A percentile compares a stretch with the other conserved stretches of the same genome.
phyloP scores from a whole-genome alignment of 2,797 vertebrate species.

The Pogoniulus pusillus region DNA sequence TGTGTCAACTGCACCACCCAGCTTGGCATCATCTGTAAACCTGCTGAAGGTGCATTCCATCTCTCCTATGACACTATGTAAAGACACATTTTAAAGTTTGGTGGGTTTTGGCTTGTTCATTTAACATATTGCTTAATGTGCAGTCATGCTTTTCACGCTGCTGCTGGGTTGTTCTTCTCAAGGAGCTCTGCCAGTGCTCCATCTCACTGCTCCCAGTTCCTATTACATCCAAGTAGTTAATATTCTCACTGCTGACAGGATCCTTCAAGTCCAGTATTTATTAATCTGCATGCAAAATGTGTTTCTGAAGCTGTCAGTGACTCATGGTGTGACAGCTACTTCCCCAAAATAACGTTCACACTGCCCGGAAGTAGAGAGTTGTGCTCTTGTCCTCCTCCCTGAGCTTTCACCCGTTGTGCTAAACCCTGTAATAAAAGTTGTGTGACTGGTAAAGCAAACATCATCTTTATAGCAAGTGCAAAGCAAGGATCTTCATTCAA shows the following conservation, averaged over 20 bases:
- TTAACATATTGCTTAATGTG: accelerated
- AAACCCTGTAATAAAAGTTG: too few relatives aligned
- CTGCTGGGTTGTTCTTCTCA: background rate
- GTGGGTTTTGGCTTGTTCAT: background rate
- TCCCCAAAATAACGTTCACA: background rate
- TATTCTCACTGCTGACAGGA: background rate
- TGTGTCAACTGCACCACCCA: too few relatives aligned
- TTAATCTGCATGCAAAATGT: background rate
- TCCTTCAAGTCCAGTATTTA: background rate
- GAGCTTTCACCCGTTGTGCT: too few relatives aligned
- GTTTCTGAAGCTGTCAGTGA: background rate
- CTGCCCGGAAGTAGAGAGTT: background rate
- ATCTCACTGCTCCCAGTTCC: accelerated
- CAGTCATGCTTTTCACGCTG: accelerated
- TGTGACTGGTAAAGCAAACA: background rate
- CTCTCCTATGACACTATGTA: background rate
- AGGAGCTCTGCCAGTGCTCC: background rate
- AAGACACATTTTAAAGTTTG: background rate
- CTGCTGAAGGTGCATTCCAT: too few relatives aligned
- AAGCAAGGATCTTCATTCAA: too few relatives aligned
- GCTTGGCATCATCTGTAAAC: too few relatives aligned
- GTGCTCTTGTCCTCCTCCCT: background rate
- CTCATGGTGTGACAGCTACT: background rate
- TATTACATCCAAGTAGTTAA: background rate
- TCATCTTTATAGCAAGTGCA: background rate